Evolutionary conservation across 2,888 invertebrate genomes (phyloP).

Genomic region (Drosophila leonis): DNA sequence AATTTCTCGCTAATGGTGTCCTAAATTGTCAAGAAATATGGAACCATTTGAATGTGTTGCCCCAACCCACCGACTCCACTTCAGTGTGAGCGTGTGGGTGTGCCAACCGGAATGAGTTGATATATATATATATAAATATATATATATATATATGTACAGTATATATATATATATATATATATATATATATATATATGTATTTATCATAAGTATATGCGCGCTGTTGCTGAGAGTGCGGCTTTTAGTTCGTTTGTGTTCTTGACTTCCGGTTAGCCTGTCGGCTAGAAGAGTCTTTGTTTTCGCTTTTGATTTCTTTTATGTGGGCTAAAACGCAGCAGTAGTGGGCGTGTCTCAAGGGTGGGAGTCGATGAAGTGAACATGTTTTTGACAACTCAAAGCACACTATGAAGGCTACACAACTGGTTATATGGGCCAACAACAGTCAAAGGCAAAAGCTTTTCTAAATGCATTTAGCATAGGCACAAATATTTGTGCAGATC

Average conservation of each 20-base stretch:
- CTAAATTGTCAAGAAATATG: slow-evolving; percentile 82
- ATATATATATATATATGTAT: slow-evolving; percentile 12
- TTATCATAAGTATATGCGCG: slow-evolving; percentile 29
- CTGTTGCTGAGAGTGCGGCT: slow-evolving; percentile 75
- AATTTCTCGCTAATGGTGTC: slow-evolving; percentile 82
- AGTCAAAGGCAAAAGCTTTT: not conserved
- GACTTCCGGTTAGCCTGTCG: slow-evolving; percentile 76
- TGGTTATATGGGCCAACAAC: slow-evolving; percentile 10
- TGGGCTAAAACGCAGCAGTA: slow-evolving; percentile 14
- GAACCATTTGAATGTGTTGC: slow-evolving; percentile 77
- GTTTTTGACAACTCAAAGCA: slow-evolving; percentile 68
- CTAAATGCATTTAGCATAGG: not conserved
- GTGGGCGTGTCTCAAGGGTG: slow-evolving; percentile 33
- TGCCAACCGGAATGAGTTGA: slow-evolving; percentile 38
- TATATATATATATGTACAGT: slow-evolving; percentile 4
- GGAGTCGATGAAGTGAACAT: slow-evolving; percentile 32
- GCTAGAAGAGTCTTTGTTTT: slow-evolving; percentile 68
- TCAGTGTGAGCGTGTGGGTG: slow-evolving; percentile 59
- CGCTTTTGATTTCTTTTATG: slow-evolving; percentile 40
- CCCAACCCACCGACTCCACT: slow-evolving; percentile 10
- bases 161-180: slow-evolving; percentile 9
- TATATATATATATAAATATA: slow-evolving; percentile 24
- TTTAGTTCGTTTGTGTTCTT: slow-evolving; percentile 79
- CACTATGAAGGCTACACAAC: slow-evolving; percentile 26
- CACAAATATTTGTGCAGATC: not conserved